Evolutionary conservation across 1,140 invertebrate species (phyloP).

Genomic region (Neodiprion virginianus): DNA sequence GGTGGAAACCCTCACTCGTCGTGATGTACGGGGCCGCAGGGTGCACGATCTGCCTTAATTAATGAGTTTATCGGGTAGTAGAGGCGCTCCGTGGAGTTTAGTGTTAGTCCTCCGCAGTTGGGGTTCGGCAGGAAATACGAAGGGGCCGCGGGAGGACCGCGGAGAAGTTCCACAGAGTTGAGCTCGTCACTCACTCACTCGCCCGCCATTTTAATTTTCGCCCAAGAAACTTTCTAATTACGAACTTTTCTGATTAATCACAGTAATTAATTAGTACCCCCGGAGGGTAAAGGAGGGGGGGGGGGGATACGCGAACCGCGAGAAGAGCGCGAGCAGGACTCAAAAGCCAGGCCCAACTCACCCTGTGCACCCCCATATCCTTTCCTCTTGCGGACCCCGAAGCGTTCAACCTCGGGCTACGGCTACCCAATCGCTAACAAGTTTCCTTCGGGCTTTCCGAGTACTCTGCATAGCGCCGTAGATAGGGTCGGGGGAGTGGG

Average conservation of each 20-base stretch:
- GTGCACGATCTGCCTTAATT: slow-evolving; percentile 57
- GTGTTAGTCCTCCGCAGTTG: slow-evolving; percentile 23
- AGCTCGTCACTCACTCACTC: slow-evolving; percentile 46
- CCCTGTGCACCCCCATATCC: slow-evolving; percentile 19
- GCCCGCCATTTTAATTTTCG: slow-evolving; percentile 62
- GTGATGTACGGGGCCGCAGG: background rate
- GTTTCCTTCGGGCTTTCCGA: too few relatives aligned
- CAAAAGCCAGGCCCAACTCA: slow-evolving; percentile 21
- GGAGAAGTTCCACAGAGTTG: background rate
- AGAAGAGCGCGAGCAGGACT: background rate
- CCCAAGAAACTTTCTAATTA: slow-evolving; percentile 65
- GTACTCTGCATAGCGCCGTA: too few relatives aligned
- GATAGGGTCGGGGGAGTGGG: too few relatives aligned
- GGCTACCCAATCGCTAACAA: too few relatives aligned
- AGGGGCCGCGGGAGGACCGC: background rate
- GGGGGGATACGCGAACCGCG: slow-evolving; percentile 9
- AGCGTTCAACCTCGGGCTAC: background rate
- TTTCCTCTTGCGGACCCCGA: background rate
- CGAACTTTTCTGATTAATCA: slow-evolving; percentile 66
- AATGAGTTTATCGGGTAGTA: slow-evolving; percentile 62
- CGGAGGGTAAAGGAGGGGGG: slow-evolving; percentile 23
- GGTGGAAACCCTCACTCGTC: background rate
- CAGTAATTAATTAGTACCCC: slow-evolving; percentile 63
- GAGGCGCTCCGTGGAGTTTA: slow-evolving; percentile 35
- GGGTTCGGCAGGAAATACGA: background rate